Percentiles rank a stretch among this genome's conserved stretches.
These are phyloP conservation scores for Pachyseris speciosa DNA, from an alignment of 64 coral and sea anemone species.

Conservation along the genomic window DNA sequence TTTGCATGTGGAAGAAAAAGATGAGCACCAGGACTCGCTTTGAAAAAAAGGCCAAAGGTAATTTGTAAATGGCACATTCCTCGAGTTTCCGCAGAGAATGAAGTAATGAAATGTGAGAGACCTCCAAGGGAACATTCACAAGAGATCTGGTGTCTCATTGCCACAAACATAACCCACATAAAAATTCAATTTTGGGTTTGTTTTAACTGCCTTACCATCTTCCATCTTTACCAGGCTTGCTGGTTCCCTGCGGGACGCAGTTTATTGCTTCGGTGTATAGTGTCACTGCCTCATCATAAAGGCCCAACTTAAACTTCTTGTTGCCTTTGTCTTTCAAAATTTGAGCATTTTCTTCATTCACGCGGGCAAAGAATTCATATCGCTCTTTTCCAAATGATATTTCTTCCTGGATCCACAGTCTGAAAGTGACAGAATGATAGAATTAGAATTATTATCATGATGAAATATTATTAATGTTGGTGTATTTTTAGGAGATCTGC, in stretches of 20 bases:
- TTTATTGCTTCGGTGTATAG: conserved; percentile 71
- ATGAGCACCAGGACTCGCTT: too few relatives aligned
- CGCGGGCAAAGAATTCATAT: neutral
- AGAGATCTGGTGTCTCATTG: too few relatives aligned
- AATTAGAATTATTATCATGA: too few relatives aligned
- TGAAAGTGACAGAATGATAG: neutral
- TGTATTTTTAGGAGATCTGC: too few relatives aligned
- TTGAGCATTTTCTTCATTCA: conserved; percentile 56
- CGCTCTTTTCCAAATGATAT: conserved; percentile 52
- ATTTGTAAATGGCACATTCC: too few relatives aligned
- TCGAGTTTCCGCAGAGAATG: too few relatives aligned
- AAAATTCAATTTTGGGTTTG: neutral
- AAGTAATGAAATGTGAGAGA: neutral
- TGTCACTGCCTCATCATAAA: conserved; percentile 55
- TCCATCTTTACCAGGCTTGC: conserved; percentile 44
- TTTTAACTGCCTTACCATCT: conserved; percentile 13
- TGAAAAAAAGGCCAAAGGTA: too few relatives aligned
- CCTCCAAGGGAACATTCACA: too few relatives aligned
- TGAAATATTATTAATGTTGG: too few relatives aligned
- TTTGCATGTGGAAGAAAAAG: too few relatives aligned
- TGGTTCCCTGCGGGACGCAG: conserved; percentile 42
- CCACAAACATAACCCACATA: too few relatives aligned
- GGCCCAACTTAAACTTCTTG: conserved; percentile 74
- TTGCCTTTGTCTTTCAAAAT: conserved; percentile 80
- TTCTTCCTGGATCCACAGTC: conserved; percentile 79